Percentiles rank a stretch among this genome's conserved stretches.
Evolutionary conservation across 2,888 invertebrate genomes (phyloP).

Genomic region (Drosophila merina): DNA sequence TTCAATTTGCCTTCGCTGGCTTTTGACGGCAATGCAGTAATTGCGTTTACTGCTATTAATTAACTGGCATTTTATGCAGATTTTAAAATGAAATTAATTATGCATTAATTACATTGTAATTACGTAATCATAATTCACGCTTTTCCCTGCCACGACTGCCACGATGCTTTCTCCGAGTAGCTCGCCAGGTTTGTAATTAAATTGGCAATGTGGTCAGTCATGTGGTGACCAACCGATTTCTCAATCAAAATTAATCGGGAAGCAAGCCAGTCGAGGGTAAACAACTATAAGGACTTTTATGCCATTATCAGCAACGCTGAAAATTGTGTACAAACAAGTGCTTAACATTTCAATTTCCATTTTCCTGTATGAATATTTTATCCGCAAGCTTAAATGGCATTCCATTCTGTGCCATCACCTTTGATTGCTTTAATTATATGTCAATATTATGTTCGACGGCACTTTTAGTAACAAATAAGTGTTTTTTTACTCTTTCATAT

Average conservation of each 20-base stretch:
- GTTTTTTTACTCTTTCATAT: too few species aligned
- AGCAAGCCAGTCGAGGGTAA: neutral
- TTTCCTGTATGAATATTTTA: neutral
- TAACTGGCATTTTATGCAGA: constrained; percentile 53
- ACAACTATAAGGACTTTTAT: neutral
- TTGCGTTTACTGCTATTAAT: constrained; percentile 65
- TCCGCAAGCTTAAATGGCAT: neutral
- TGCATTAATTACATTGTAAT: constrained; percentile 56
- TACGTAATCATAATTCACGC: constrained; percentile 49
- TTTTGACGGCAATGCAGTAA: constrained; percentile 46
- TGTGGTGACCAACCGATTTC: neutral
- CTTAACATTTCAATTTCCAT: neutral
- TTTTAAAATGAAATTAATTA: constrained; percentile 55
- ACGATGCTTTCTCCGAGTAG: neutral
- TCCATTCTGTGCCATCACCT: neutral
- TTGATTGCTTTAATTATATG: constrained; percentile 1
- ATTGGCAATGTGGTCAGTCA: constrained; percentile 20
- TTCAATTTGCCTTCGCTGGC: constrained; percentile 48
- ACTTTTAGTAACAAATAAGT: neutral
- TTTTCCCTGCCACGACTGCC: constrained; percentile 17
- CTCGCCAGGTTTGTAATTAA: constrained; percentile 22
- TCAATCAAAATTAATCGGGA: neutral
- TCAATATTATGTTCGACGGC: neutral
- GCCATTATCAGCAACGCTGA: neutral
- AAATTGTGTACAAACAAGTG: constrained; percentile 1